Evolutionary conservation across 2,113 vertebrate genomes (phyloP).

Genomic region (Crotalus horridus): DNA sequence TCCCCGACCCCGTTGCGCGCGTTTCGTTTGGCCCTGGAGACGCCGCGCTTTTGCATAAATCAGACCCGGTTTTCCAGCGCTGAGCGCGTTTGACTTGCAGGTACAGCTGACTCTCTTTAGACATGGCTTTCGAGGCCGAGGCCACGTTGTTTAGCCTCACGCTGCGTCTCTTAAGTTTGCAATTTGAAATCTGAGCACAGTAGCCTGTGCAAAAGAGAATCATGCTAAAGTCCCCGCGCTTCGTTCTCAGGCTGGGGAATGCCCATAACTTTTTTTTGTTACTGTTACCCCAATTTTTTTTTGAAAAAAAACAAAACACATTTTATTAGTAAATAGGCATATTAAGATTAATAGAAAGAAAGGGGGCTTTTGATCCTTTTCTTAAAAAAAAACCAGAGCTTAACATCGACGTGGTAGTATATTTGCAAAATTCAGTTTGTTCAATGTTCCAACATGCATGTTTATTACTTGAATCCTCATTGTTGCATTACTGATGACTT

Average conservation of each 20-base stretch:
- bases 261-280: slow-evolving; percentile 4
- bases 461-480: neutral
- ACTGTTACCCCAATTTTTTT: neutral
- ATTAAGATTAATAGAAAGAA: neutral
- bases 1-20: neutral
- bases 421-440: fast-evolving
- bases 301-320: neutral
- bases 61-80: neutral
- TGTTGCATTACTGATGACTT: neutral
- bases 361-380: fast-evolving
- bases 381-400: neutral
- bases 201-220: slow-evolving; percentile 7
- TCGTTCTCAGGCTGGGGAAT: slow-evolving; percentile 11
- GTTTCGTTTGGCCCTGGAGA: slow-evolving; percentile 8
- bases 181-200: slow-evolving; percentile 35
- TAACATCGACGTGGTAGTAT: neutral
- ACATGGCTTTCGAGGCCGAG: slow-evolving; percentile 11
- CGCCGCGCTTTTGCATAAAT: neutral
- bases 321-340: neutral
- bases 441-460: neutral
- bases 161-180: neutral
- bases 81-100: neutral
- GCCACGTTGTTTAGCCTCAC: slow-evolving; percentile 4
- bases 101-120: neutral
- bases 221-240: slow-evolving; percentile 5